Evolutionary conservation across 2,888 invertebrate species (phyloP).

Genomic region (Frankliniella intonsa): DNA sequence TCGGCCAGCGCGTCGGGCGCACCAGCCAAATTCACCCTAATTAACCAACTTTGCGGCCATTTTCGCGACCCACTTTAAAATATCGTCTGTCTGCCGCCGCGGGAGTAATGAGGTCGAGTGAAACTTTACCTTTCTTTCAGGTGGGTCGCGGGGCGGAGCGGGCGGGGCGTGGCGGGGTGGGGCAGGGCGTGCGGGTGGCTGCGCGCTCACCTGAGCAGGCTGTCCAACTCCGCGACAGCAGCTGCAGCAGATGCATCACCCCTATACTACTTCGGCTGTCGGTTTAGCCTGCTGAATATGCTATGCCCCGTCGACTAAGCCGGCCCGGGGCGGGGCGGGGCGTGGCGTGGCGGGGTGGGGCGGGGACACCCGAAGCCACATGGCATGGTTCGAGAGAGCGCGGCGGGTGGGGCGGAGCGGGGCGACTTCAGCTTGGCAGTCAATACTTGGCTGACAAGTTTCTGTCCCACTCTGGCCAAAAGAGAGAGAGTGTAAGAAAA

Average conservation of each 20-base stretch:
- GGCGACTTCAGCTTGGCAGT: not conserved
- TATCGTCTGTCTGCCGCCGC: not conserved
- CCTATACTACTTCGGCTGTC: not conserved
- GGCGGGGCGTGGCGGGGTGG: no score
- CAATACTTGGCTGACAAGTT: slow-evolving; percentile 23
- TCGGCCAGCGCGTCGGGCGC: not conserved
- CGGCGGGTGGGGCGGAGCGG: no score
- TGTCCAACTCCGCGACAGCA: no score
- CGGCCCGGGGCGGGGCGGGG: not conserved
- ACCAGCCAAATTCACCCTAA: slow-evolving; percentile 18
- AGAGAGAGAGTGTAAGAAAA: not conserved
- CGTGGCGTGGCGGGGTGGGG: no score
- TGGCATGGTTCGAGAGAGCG: no score
- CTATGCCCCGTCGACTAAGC: not conserved
- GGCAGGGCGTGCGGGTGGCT: not conserved
- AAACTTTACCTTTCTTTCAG: not conserved
- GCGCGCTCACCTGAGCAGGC: not conserved
- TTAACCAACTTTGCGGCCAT: slow-evolving; percentile 22
- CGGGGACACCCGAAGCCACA: no score
- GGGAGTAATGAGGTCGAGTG: slow-evolving; percentile 17
- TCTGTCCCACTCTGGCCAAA: not conserved
- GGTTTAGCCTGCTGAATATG: slow-evolving; percentile 24
- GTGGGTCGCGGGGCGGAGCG: not conserved
- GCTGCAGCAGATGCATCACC: not conserved
- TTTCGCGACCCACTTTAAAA: slow-evolving; percentile 22